Percentiles rank a stretch among this genome's conserved stretches.
These are phyloP conservation scores for Intoshia linei DNA, from an alignment of 1,140 invertebrate species.

Conservation along the genomic window DNA sequence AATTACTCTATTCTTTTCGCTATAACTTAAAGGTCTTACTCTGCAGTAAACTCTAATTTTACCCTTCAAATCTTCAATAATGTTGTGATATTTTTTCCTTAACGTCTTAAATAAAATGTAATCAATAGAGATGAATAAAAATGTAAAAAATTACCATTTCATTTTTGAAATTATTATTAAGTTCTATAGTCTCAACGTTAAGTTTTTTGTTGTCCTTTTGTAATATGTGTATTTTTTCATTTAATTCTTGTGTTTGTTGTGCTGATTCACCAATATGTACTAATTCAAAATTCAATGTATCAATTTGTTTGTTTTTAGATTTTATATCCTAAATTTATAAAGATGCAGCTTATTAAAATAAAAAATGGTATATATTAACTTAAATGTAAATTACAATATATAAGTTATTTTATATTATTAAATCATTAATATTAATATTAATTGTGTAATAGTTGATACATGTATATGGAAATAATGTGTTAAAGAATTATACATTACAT, in stretches of 20 bases:
- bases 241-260: conserved; percentile 15
- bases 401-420: too few species aligned
- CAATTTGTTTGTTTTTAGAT: conserved; percentile 10
- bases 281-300: conserved; percentile 12
- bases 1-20: conserved; percentile 13
- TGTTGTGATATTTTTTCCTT: conserved; percentile 26
- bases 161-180: conserved; percentile 24
- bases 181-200: conserved; percentile 15
- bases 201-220: conserved; percentile 13
- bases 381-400: too few species aligned
- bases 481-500: too few species aligned
- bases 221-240: conserved; percentile 11
- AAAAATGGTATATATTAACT: too few species aligned
- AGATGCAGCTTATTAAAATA: too few species aligned
- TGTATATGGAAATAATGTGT: too few species aligned
- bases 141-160: conserved; percentile 20
- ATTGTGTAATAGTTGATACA: too few species aligned
- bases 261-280: conserved; percentile 11
- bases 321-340: too few species aligned
- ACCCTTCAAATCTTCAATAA: conserved; percentile 27
- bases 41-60: conserved; percentile 26
- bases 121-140: neutral
- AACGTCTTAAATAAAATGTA: conserved; percentile 11
- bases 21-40: conserved; percentile 14
- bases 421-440: too few species aligned